These are phyloP conservation scores for Lepilemur ruficaudatus DNA, from an alignment of 2,797 vertebrate species.

Conservation along the genomic window DNA sequence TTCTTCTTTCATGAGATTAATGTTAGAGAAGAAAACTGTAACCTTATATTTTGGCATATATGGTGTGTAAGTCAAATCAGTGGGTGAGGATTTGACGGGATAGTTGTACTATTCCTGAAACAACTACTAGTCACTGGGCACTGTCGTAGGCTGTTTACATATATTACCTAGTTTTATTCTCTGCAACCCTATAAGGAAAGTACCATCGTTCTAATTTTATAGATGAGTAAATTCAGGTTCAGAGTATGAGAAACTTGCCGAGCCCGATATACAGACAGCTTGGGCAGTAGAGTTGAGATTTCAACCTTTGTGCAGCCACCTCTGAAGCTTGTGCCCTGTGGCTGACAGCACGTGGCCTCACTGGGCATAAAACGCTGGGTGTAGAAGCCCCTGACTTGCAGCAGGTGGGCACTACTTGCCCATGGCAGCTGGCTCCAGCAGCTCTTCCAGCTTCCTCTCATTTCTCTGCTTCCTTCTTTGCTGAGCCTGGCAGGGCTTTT, in stretches of 20 bases:
- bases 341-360: accelerated
- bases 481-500: not conserved
- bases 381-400: not conserved
- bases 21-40: not conserved
- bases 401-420: not conserved
- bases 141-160: too few relatives aligned
- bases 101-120: not conserved
- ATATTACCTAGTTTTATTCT: not conserved
- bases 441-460: not conserved
- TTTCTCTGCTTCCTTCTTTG: not conserved
- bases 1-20: not conserved
- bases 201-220: not conserved
- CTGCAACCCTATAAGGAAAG: not conserved
- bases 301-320: not conserved
- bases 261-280: not conserved
- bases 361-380: not conserved
- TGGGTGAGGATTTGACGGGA: too few relatives aligned
- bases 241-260: not conserved
- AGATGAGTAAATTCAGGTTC: not conserved
- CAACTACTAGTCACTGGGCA: not conserved
- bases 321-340: accelerated
- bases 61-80: not conserved
- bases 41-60: not conserved
- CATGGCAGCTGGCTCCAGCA: not conserved
- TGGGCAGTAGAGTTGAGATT: not conserved